Base-by-base conservation (phyloP, 2,797 vertebrate species). In the Poecilia gillii region DNA sequence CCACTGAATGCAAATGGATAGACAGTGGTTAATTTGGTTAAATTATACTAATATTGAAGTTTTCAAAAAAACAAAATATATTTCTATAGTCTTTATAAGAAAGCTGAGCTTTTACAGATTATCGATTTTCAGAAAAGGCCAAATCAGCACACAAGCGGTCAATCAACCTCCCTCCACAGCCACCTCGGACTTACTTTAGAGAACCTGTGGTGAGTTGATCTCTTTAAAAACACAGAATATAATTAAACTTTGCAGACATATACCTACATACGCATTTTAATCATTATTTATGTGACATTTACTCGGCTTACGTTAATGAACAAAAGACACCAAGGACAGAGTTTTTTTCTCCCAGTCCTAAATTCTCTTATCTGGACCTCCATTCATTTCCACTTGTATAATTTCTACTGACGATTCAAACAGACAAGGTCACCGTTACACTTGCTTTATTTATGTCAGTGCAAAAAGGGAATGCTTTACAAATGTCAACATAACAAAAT, bases 381-480 rank as follows among this genome's bases (percentile, higher is more conserved):
- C 23, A 39, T n/a, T 53, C 7, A 39, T 9, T 39, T 73, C 13
- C 33, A 53, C 4, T 39, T 74, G 36, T 16, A 8, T 8, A 7
- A 6, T 16, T 41, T 74, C 14, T 6, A 36, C 23, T 36, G 46
- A 72, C 47, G 3, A 57, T 28, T 72, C 11, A 11, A 66, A 41
- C 23, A 68, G 72, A 55, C 87, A 45, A 68, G 13, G 8, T 64
- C 55, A 83, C 73, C 33, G 36, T 88, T 87, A 81, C 45, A 80
- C 55, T 23, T 77, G 20, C 59, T 86, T 93, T 77, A 70, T 77
- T 77, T 77, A 16, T 94, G 36, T 87, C 81, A 83, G 81, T 92
- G 91, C 88, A 91, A 90, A 90, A 91, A 83, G 75, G 85, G 89
- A 91, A 92, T 92, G 91, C 79, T 91, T 92, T 87, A 92, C 81